These are phyloP conservation scores for Agriopis aurantiaria DNA, from an alignment of 2,888 invertebrate genomes.

Conservation along the genomic window DNA sequence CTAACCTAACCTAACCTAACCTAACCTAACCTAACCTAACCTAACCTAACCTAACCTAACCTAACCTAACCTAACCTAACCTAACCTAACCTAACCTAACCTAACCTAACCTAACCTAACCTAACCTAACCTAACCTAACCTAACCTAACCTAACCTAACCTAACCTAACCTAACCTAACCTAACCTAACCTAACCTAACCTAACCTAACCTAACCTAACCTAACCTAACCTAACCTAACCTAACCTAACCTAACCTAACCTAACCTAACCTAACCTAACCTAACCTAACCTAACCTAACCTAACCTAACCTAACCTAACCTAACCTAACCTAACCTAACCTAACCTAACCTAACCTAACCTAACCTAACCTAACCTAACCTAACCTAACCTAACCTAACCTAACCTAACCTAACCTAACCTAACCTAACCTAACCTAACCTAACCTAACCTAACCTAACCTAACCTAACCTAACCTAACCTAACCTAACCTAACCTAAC, in stretches of 20 bases:
- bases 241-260: conserved; percentile 40
- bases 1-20: conserved; percentile 35
- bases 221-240: conserved; percentile 41
- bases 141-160: conserved; percentile 32
- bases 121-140: conserved; percentile 38
- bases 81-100: conserved; percentile 39
- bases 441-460: conserved; percentile 41
- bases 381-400: conserved; percentile 37
- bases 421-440: conserved; percentile 44
- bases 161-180: conserved; percentile 38
- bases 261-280: conserved; percentile 41
- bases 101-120: conserved; percentile 32
- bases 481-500: conserved; percentile 41
- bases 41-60: conserved; percentile 36
- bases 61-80: conserved; percentile 39
- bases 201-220: conserved; percentile 36
- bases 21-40: conserved; percentile 39
- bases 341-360: conserved; percentile 37
- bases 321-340: conserved; percentile 32
- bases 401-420: conserved; percentile 51
- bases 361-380: conserved; percentile 30
- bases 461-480: conserved; percentile 34
- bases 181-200: conserved; percentile 35
- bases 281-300: conserved; percentile 31
- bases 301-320: conserved; percentile 24